Evolutionary conservation across 2,888 invertebrate species (phyloP).

Genomic region (Dicyrtoma fusca): DNA sequence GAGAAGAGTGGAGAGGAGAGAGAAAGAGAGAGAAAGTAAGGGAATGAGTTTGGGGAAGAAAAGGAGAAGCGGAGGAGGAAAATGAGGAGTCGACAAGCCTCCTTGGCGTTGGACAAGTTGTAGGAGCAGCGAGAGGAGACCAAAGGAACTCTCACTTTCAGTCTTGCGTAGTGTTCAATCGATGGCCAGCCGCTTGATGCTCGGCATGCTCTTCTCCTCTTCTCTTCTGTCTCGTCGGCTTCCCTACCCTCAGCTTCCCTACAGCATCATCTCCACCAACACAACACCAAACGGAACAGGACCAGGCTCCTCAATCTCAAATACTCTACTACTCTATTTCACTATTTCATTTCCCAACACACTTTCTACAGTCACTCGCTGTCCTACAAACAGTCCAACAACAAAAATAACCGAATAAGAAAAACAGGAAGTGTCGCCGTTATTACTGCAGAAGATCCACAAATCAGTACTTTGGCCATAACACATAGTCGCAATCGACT

Average conservation of each 20-base stretch:
- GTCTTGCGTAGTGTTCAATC: conserved; percentile 57
- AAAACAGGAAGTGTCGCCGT: too few relatives aligned
- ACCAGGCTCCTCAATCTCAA: too few relatives aligned
- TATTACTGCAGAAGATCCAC: too few relatives aligned
- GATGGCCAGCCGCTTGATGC: conserved; percentile 48
- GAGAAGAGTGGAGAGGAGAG: not conserved
- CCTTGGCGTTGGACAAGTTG: not conserved
- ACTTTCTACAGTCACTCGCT: too few relatives aligned
- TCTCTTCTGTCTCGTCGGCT: conserved; percentile 37
- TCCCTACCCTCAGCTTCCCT: conserved; percentile 30
- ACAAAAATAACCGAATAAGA: too few relatives aligned
- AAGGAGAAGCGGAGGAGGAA: not conserved
- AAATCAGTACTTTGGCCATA: too few relatives aligned
- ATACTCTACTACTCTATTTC: too few relatives aligned
- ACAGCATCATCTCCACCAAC: conserved; percentile 17
- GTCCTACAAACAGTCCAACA: too few relatives aligned
- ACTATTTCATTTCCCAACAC: too few relatives aligned
- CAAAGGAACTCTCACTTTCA: conserved; percentile 30
- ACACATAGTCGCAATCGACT: too few relatives aligned
- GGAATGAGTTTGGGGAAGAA: not conserved
- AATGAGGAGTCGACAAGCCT: not conserved
- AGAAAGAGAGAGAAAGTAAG: conserved; percentile 12
- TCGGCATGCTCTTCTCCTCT: conserved; percentile 38
- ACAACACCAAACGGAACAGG: not conserved
- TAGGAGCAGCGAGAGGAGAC: not conserved